These are phyloP conservation scores for Eleginops maclovinus DNA, from an alignment of 2,113 vertebrate species.

Conservation along the genomic window DNA sequence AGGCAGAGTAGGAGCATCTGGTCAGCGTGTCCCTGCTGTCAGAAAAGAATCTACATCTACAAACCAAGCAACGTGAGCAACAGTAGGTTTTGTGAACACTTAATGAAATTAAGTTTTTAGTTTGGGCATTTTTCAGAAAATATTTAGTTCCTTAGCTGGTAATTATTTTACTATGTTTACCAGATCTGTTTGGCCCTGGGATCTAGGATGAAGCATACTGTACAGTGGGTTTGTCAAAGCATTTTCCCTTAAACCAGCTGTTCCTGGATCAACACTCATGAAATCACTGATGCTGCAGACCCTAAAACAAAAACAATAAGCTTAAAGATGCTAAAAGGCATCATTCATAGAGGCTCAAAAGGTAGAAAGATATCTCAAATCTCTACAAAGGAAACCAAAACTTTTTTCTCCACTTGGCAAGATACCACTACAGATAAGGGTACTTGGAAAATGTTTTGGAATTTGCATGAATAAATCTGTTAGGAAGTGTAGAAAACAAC, in stretches of 20 bases:
- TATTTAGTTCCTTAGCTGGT: neutral
- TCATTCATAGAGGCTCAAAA: neutral
- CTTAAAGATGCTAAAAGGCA: no score
- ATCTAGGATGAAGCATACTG: no score
- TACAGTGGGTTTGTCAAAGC: neutral
- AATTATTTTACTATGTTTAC: no score
- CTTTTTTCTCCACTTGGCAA: neutral
- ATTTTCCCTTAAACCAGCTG: neutral
- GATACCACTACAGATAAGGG: neutral
- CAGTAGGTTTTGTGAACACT: no score
- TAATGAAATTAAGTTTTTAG: neutral
- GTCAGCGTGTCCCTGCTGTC: conserved; percentile 2
- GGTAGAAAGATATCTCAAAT: neutral
- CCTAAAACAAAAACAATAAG: neutral
- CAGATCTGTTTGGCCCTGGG: no score
- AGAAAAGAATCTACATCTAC: neutral
- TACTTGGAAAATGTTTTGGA: neutral
- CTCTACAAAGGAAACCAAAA: neutral
- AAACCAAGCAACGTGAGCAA: no score
- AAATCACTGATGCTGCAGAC: neutral
- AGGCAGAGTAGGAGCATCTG: conserved; percentile 36
- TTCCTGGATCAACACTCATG: neutral
- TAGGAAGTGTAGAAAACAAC: neutral
- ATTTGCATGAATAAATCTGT: neutral
- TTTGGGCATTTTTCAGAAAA: no score